These are phyloP conservation scores for Coenobita brevimanus DNA, from an alignment of 1,140 invertebrate genomes.

Conservation along the genomic window DNA sequence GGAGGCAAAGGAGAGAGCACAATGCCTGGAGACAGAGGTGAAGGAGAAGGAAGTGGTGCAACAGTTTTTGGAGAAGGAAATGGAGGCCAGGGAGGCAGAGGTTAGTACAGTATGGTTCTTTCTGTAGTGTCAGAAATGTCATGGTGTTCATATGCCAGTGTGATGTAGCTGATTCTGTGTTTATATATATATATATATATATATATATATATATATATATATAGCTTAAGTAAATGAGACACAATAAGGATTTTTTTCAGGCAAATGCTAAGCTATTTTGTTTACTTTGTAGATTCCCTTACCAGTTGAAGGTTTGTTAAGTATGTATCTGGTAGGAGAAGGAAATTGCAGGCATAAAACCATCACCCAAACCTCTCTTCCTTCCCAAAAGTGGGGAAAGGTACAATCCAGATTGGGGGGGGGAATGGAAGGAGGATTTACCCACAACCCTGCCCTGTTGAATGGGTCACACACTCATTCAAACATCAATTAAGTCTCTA, in stretches of 20 bases:
- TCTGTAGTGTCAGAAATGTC: neutral
- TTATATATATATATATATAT: neutral
- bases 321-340: too few species aligned
- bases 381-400: too few species aligned
- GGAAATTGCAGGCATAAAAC: too few species aligned
- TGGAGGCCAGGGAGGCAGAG: constrained; percentile 55
- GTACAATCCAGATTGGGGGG: too few species aligned
- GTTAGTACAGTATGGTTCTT: constrained; percentile 27
- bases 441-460: too few species aligned
- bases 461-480: too few species aligned
- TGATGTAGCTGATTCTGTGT: neutral
- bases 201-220: too few species aligned
- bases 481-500: too few species aligned
- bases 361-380: too few species aligned
- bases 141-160: neutral
- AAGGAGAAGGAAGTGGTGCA: constrained; percentile 64
- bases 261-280: neutral
- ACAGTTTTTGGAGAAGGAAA: constrained; percentile 66
- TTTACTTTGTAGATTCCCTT: too few species aligned
- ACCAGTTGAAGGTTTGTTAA: too few species aligned
- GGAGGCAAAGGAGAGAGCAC: constrained; percentile 3
- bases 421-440: too few species aligned
- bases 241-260: neutral
- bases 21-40: constrained; percentile 28
- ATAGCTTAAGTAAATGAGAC: neutral